A percentile compares a stretch with the other conserved stretches of the same genome.
Evolutionary conservation across 1,140 invertebrate species (phyloP).

Genomic region (Macrotrachela quadricornifera): DNA sequence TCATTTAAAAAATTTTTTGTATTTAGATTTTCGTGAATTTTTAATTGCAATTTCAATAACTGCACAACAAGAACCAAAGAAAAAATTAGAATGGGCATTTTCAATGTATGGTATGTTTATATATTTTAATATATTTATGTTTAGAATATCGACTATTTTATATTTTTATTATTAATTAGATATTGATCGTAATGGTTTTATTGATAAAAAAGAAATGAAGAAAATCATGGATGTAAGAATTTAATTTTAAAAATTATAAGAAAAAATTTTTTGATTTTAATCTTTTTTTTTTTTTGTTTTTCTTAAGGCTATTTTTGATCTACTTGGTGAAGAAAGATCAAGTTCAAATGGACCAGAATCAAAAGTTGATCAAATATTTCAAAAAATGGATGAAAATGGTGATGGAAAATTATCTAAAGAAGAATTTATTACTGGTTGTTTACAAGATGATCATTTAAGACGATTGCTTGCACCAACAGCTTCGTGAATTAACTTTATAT

Average conservation of each 20-base stretch:
- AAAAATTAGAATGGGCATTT: constrained; percentile 7
- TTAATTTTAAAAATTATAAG: too few species aligned
- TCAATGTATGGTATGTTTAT: neutral
- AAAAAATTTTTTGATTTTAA: neutral
- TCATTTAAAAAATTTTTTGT: neutral
- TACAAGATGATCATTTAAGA: neutral
- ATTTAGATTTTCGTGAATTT: constrained; percentile 7
- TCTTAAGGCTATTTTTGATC: constrained; percentile 7
- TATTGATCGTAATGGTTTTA: constrained; percentile 3
- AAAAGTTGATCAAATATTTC: constrained; percentile 1
- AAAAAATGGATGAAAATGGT: neutral
- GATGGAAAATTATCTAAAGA: neutral
- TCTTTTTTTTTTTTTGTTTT: neutral
- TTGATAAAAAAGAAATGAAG: constrained; percentile 9
- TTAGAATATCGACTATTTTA: too few species aligned
- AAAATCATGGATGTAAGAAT: neutral
- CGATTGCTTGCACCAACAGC: neutral
- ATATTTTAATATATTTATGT: too few species aligned
- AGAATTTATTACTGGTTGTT: constrained; percentile 3
- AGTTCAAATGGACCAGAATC: neutral
- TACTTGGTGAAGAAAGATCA: constrained; percentile 1
- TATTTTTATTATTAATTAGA: neutral
- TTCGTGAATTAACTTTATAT: too few species aligned
- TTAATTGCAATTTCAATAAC: constrained; percentile 4
- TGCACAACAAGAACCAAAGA: neutral